Evolutionary conservation across 2,113 vertebrate species (phyloP).

Genomic region (Oplegnathus fasciatus): DNA sequence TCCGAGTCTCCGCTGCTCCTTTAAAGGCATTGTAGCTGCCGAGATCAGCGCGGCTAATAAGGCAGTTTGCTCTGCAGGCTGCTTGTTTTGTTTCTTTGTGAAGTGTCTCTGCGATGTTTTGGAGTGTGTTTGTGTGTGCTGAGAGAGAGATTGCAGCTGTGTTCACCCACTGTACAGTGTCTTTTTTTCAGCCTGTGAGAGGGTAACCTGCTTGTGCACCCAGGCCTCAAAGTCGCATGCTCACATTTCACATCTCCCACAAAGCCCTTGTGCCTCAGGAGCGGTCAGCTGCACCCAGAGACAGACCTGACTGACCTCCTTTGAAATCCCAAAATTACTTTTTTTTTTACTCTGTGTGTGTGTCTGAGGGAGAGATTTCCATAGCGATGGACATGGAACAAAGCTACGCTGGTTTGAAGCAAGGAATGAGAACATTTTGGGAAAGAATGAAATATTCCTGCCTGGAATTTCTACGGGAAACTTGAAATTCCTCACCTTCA

Average conservation of each 20-base stretch:
- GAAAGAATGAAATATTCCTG: slow-evolving; percentile 47
- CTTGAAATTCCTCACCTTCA: slow-evolving; percentile 80
- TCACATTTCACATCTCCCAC: slow-evolving; percentile 49
- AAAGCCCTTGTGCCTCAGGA: slow-evolving; percentile 15
- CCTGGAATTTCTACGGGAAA: slow-evolving; percentile 74
- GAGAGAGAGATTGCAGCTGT: slow-evolving; percentile 25
- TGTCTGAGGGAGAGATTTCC: background rate
- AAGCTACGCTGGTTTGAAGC: background rate
- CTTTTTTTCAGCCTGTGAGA: slow-evolving; percentile 22
- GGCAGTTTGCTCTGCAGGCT: slow-evolving; percentile 45
- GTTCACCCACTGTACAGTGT: slow-evolving; percentile 5
- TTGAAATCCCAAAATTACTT: slow-evolving; percentile 19
- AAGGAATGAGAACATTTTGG: slow-evolving; percentile 20
- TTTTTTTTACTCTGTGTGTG: background rate
- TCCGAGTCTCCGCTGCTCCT: slow-evolving; percentile 24
- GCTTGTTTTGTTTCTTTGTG: slow-evolving; percentile 53
- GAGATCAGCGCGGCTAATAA: slow-evolving; percentile 29
- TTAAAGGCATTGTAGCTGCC: slow-evolving; percentile 39
- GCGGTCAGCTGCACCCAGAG: background rate
- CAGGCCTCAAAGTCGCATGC: slow-evolving; percentile 30
- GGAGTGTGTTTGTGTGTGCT: slow-evolving; percentile 3
- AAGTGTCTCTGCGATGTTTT: slow-evolving; percentile 45
- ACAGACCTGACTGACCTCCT: slow-evolving; percentile 37
- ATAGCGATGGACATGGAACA: background rate
- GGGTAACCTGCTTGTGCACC: slow-evolving; percentile 33